Conservation (phyloP, 2,113 vertebrate species). For the Macrotus californicus region DNA sequence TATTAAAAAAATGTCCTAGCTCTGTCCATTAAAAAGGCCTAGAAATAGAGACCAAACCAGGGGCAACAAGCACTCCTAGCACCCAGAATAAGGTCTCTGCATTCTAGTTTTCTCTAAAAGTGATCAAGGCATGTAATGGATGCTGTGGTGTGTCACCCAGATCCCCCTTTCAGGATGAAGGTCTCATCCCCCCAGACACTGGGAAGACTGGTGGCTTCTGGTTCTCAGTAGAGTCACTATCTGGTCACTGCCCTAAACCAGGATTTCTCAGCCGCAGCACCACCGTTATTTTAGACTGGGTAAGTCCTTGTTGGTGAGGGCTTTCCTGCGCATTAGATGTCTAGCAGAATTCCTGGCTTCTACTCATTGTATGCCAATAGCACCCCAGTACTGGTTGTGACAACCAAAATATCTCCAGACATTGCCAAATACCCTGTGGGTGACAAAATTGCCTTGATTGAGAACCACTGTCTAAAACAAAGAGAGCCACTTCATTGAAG, state of each 20-base stretch:
- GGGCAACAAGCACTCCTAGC: background rate
- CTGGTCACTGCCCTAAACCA: background rate
- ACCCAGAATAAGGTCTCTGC: background rate
- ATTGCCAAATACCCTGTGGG: background rate
- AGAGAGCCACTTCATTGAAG: background rate
- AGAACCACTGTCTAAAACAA: background rate
- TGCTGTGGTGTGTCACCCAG: background rate
- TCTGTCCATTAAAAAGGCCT: background rate
- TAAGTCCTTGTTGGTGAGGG: background rate
- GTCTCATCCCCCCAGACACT: background rate
- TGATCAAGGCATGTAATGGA: background rate
- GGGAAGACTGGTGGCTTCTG: background rate
- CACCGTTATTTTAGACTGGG: background rate
- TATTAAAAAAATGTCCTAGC: background rate
- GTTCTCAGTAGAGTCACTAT: background rate
- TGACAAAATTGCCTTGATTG: background rate
- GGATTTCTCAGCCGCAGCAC: background rate
- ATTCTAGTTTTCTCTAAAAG: background rate
- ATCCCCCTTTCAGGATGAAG: background rate
- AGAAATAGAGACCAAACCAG: background rate
- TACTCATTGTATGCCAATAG: background rate
- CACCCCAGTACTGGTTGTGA: background rate
- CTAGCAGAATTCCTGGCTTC: background rate
- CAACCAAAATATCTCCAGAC: background rate
- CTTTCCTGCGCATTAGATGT: background rate